These are phyloP conservation scores for Takifugu flavidus DNA, from an alignment of 2,113 vertebrate genomes.

Conservation along the genomic window DNA sequence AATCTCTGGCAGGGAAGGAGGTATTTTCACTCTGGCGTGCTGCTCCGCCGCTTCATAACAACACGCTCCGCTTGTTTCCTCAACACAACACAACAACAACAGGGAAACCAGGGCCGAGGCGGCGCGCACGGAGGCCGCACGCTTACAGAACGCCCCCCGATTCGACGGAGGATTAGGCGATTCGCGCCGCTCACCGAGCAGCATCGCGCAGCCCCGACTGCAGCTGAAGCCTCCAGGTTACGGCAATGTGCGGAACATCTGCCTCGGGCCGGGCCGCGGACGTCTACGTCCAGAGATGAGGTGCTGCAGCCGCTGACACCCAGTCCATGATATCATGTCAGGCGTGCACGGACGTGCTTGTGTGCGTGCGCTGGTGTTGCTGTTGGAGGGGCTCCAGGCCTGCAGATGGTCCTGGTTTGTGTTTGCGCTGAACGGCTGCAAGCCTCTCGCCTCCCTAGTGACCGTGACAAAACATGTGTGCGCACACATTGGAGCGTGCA, in stretches of 20 bases:
- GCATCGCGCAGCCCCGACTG: conserved; percentile 6
- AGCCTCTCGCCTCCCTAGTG: conserved; percentile 57
- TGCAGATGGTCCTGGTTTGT: conserved; percentile 71
- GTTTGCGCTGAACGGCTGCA: conserved; percentile 62
- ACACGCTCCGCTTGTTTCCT: conserved; percentile 55
- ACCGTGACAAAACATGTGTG: conserved; percentile 49
- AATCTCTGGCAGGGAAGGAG: conserved; percentile 46
- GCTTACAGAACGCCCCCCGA: neutral
- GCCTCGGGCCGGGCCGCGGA: conserved; percentile 32
- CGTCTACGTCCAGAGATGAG: conserved; percentile 50
- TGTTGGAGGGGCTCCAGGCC: conserved; percentile 66
- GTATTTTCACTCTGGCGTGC: conserved; percentile 61
- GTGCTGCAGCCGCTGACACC: conserved; percentile 57
- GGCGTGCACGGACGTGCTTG: conserved; percentile 31
- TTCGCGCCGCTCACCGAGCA: conserved; percentile 13
- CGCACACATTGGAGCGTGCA: conserved; percentile 1
- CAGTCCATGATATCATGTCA: conserved; percentile 58
- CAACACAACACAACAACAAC: conserved; percentile 45
- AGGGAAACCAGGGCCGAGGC: conserved; percentile 24
- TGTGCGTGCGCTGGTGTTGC: conserved; percentile 49
- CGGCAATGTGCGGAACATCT: conserved; percentile 47
- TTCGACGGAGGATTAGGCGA: neutral
- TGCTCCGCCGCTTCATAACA: conserved; percentile 56
- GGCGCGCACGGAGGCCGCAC: neutral
- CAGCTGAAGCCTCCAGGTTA: conserved; percentile 17